Percentiles rank a stretch among this genome's conserved stretches.
These are phyloP conservation scores for Micrasema minimum DNA, from an alignment of 1,140 invertebrate genomes.

Conservation along the genomic window DNA sequence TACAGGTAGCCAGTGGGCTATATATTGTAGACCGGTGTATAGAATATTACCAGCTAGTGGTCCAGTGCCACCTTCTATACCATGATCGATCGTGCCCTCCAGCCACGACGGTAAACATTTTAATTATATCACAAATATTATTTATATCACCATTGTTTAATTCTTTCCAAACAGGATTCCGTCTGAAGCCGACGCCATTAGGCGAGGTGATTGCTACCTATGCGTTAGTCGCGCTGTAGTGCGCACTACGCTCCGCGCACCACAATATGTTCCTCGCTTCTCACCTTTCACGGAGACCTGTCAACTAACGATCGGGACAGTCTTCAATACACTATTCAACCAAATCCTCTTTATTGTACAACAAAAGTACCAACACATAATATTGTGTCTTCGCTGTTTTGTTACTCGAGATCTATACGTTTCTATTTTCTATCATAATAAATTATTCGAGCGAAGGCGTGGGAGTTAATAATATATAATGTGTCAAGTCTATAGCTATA, in stretches of 20 bases:
- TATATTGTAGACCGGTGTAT: not conserved
- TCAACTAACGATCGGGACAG: conserved; percentile 8
- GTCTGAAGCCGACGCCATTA: conserved; percentile 17
- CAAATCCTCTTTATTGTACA: conserved; percentile 15
- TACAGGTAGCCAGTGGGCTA: not conserved
- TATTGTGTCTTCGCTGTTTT: conserved; percentile 38
- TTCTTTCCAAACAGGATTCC: conserved; percentile 37
- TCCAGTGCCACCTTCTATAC: conserved; percentile 23
- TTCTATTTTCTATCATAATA: conserved; percentile 29
- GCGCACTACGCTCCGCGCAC: conserved; percentile 5
- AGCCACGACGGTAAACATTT: conserved; percentile 29
- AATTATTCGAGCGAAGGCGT: conserved; percentile 14
- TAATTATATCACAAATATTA: conserved; percentile 39
- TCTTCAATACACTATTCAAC: conserved; percentile 27
- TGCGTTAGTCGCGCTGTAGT: not conserved
- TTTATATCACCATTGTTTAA: conserved; percentile 41
- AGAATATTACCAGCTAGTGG: not conserved
- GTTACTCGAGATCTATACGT: conserved; percentile 16
- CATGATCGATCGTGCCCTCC: conserved; percentile 22
- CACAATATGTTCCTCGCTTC: conserved; percentile 14
- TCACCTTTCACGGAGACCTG: conserved; percentile 4
- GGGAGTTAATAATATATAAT: conserved; percentile 14
- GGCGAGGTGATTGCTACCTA: conserved; percentile 35
- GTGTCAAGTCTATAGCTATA: not conserved
- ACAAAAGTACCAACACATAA: conserved; percentile 21